These are phyloP conservation scores for Nyctibius grandis DNA, from an alignment of 2,797 vertebrate species.

Conservation along the genomic window DNA sequence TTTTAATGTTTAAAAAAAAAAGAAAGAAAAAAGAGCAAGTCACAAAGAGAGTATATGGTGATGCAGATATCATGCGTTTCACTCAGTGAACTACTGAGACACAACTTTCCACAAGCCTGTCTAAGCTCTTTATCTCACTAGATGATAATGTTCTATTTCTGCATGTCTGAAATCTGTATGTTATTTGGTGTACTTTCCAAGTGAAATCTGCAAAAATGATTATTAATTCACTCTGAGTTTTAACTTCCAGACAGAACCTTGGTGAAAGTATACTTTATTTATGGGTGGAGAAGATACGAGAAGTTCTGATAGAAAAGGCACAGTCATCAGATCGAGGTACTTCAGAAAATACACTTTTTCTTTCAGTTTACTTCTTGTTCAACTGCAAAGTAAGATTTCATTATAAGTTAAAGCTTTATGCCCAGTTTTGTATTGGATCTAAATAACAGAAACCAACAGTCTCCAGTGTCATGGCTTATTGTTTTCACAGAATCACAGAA, in stretches of 20 bases:
- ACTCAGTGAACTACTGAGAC: neutral
- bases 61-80: neutral
- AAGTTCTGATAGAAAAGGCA: constrained; percentile 86
- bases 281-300: constrained; percentile 94
- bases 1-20: neutral
- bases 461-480: neutral
- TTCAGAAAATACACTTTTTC: neutral
- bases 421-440: neutral
- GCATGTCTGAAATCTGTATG: neutral
- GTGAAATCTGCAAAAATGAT: neutral
- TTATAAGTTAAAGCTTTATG: neutral
- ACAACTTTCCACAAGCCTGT: neutral
- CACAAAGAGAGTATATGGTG: neutral
- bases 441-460: neutral
- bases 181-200: neutral
- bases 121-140: neutral
- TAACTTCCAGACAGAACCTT: constrained; percentile 82
- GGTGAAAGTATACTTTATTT: constrained; percentile 94
- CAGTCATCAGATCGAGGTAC: constrained; percentile 83
- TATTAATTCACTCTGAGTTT: constrained; percentile 5
- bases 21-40: neutral
- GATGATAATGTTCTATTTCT: neutral
- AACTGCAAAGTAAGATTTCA: neutral
- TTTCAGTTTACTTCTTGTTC: neutral
- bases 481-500: too few species aligned